Conservation (phyloP, 2,797 vertebrate species). For the Halcyon smyrnensis region DNA sequence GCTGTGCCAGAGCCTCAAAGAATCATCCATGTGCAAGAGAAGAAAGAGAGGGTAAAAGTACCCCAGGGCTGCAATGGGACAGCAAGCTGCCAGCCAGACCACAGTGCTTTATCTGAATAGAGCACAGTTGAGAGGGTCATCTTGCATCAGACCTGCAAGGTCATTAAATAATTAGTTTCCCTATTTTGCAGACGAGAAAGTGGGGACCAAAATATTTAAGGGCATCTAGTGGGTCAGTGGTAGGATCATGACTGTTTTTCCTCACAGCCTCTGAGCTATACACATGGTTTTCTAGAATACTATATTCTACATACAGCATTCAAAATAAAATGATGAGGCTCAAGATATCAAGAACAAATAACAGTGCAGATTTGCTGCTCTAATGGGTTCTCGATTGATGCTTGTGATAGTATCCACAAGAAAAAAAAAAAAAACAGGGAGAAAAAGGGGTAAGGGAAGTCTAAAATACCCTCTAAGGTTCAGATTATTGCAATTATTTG, state of each 20-base stretch:
- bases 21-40: neutral
- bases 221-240: neutral
- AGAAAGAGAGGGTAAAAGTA: neutral
- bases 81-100: neutral
- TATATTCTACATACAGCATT: neutral
- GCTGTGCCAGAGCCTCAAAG: neutral
- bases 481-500: neutral
- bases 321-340: neutral
- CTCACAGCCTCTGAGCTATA: neutral
- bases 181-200: neutral
- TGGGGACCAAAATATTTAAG: neutral
- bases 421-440: neutral
- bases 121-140: neutral
- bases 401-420: neutral
- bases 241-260: neutral
- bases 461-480: neutral
- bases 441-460: neutral
- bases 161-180: neutral
- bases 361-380: neutral
- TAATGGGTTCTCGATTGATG: neutral
- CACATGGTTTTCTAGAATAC: neutral
- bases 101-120: neutral
- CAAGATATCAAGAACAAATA: neutral
- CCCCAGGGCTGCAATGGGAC: neutral
- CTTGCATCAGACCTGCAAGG: neutral